phyloP scores from a whole-genome alignment of 1,140 invertebrate genomes.

The Diorhabda elongata region DNA sequence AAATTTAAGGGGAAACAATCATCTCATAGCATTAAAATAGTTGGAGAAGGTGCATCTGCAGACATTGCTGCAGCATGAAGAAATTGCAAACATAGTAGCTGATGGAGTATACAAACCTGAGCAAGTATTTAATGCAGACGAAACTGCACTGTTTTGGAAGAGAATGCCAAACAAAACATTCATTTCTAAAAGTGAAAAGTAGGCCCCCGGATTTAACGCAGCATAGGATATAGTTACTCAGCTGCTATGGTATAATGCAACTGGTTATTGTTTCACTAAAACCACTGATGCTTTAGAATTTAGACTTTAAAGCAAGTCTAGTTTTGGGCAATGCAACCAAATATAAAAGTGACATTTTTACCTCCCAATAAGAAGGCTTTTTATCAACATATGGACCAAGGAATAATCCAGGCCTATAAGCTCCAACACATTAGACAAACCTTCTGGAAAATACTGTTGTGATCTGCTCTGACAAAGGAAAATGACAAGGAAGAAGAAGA shows the following conservation, averaged over 20 bases:
- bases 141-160: slow-evolving; percentile 16
- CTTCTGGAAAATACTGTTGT: slow-evolving; percentile 21
- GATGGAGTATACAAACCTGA: slow-evolving; percentile 23
- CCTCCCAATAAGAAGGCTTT: slow-evolving; percentile 38
- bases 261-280: slow-evolving; percentile 21
- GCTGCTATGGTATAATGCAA: slow-evolving; percentile 22
- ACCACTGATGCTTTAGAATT: slow-evolving; percentile 23
- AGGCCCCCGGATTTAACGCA: slow-evolving; percentile 46
- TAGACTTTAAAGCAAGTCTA: slow-evolving; percentile 34
- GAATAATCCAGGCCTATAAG: slow-evolving; percentile 33
- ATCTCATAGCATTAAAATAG: slow-evolving; percentile 42
- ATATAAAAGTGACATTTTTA: slow-evolving; percentile 32
- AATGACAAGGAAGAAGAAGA: neutral
- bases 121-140: slow-evolving; percentile 27
- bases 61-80: slow-evolving; percentile 28
- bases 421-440: slow-evolving; percentile 25
- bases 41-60: slow-evolving; percentile 38
- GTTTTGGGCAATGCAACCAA: slow-evolving; percentile 44
- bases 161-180: slow-evolving; percentile 31
- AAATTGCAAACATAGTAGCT: slow-evolving; percentile 36
- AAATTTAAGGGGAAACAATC: slow-evolving; percentile 18
- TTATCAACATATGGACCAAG: slow-evolving; percentile 45
- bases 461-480: no score
- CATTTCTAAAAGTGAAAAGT: slow-evolving; percentile 40
- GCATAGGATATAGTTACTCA: slow-evolving; percentile 43